Conservation (phyloP, 2,888 invertebrate species). For the Lasioglossum malachurum region DNA sequence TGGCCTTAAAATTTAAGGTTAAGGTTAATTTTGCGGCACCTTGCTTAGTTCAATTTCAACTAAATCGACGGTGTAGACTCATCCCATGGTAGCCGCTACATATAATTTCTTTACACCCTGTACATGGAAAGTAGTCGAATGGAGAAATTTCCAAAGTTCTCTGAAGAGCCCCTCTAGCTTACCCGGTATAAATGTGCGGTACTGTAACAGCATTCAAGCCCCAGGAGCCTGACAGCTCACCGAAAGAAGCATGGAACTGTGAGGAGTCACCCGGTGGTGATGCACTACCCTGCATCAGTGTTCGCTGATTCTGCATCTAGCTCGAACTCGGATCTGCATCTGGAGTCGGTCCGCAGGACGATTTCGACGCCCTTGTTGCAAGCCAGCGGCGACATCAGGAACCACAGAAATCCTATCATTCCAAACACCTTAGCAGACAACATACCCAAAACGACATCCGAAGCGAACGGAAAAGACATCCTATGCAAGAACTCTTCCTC, state of each 20-base stretch:
- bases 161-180: too few species aligned
- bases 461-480: conserved; percentile 29
- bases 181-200: too few species aligned
- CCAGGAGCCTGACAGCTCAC: neutral
- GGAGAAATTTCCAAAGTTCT: too few species aligned
- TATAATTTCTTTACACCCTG: too few species aligned
- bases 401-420: neutral
- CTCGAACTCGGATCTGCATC: conserved; percentile 66
- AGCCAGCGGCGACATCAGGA: conserved; percentile 40
- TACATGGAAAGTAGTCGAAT: too few species aligned
- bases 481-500: conserved; percentile 70
- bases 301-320: conserved; percentile 73
- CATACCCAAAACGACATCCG: neutral
- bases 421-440: neutral
- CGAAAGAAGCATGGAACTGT: neutral
- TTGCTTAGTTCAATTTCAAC: too few species aligned
- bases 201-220: neutral
- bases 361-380: conserved; percentile 71
- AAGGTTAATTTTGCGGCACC: too few species aligned
- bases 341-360: conserved; percentile 60
- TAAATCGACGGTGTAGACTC: too few species aligned
- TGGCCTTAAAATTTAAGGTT: too few species aligned
- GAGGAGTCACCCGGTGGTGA: conserved; percentile 62
- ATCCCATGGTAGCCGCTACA: too few species aligned
- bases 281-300: conserved; percentile 72